Conservation (phyloP, 2,113 vertebrate genomes). For the Channa maculata region DNA sequence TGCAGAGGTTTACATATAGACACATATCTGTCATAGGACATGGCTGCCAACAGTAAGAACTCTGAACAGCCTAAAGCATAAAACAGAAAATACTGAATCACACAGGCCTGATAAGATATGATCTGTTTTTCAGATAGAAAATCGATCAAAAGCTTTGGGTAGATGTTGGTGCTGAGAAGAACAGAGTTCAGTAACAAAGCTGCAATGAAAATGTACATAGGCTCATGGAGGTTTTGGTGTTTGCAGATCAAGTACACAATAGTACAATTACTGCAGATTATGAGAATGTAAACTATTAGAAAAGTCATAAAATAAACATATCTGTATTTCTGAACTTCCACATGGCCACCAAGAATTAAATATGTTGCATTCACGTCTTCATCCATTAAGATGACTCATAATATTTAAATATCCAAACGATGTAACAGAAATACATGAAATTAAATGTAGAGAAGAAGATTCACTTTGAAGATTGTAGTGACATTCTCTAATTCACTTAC, state of each 20-base stretch:
- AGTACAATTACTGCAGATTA: too few species aligned
- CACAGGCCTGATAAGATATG: background rate
- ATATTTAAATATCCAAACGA: background rate
- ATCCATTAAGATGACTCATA: too few species aligned
- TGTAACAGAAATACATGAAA: background rate
- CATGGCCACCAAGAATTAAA: too few species aligned
- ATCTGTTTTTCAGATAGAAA: background rate
- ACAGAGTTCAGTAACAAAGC: constrained; percentile 55
- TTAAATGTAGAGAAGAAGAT: too few species aligned
- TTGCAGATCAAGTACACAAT: background rate
- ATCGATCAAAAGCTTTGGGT: too few species aligned
- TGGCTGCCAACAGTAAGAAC: constrained; percentile 17
- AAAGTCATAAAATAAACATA: too few species aligned
- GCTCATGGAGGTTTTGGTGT: constrained; percentile 46
- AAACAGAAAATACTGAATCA: background rate
- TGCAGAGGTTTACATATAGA: constrained; percentile 48
- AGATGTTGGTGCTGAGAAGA: background rate
- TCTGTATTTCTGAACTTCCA: too few species aligned
- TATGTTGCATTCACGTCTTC: too few species aligned
- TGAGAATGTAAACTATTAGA: too few species aligned
- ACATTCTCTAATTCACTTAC: too few species aligned
- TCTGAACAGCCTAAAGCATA: background rate
- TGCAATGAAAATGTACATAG: constrained; percentile 66
- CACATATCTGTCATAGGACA: constrained; percentile 44
- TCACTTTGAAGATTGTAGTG: too few species aligned